phyloP scores from a whole-genome alignment of 1,140 invertebrate species.

The Protaetia brevitarsis region DNA sequence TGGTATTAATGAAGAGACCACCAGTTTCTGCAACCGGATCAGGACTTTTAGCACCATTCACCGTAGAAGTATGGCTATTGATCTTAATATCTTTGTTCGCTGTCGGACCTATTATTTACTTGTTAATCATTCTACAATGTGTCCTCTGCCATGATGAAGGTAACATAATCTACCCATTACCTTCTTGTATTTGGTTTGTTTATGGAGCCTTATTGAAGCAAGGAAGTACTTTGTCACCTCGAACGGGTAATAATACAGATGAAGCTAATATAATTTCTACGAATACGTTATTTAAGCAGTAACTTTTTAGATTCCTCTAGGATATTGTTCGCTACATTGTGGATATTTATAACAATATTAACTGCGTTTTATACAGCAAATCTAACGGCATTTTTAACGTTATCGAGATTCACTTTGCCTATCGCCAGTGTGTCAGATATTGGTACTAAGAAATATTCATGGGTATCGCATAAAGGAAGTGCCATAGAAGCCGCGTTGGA shows the following conservation, averaged over 20 bases:
- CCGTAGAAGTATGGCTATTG: slow-evolving; percentile 69
- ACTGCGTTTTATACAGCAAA: slow-evolving; percentile 87
- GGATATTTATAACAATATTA: slow-evolving; percentile 80
- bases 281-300: not conserved
- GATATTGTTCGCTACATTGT: slow-evolving; percentile 82
- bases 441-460: slow-evolving; percentile 60
- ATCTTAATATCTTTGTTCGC: slow-evolving; percentile 66
- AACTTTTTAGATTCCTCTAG: slow-evolving; percentile 67
- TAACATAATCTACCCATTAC: slow-evolving; percentile 47
- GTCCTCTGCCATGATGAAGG: slow-evolving; percentile 52
- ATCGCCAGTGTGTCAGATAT: slow-evolving; percentile 67
- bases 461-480: slow-evolving; percentile 63
- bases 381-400: slow-evolving; percentile 78
- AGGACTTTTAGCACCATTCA: slow-evolving; percentile 74
- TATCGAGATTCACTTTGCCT: slow-evolving; percentile 74
- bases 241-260: slow-evolving; percentile 58
- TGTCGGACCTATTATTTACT: slow-evolving; percentile 72
- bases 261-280: not conserved
- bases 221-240: slow-evolving; percentile 69
- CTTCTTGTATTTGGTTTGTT: slow-evolving; percentile 76
- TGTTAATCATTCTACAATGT: slow-evolving; percentile 62
- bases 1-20: slow-evolving; percentile 73
- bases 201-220: slow-evolving; percentile 82
- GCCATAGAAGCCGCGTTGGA: slow-evolving; percentile 39
- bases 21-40: slow-evolving; percentile 74